These are phyloP conservation scores for Iguana delicatissima DNA, from an alignment of 2,797 vertebrate species.

Conservation along the genomic window DNA sequence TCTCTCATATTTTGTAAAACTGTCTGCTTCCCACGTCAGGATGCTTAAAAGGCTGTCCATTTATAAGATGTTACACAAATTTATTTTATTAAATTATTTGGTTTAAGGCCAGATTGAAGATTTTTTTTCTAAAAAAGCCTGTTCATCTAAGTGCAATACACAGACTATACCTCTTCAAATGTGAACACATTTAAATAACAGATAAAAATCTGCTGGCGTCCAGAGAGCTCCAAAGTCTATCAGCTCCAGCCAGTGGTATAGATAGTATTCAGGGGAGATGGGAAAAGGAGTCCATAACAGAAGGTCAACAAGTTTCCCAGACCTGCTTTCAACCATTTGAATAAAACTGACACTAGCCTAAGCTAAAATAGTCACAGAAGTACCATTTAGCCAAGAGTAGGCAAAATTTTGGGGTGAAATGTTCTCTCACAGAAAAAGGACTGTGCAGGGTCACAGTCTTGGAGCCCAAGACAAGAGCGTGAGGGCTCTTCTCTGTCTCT, in stretches of 20 bases:
- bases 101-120: not conserved
- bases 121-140: not conserved
- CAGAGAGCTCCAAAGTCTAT: not conserved
- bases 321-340: too few relatives aligned
- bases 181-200: not conserved
- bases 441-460: not conserved
- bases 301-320: too few relatives aligned
- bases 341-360: too few relatives aligned
- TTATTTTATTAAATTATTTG: not conserved
- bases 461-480: not conserved
- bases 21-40: not conserved
- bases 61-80: not conserved
- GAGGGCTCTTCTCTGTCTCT: not conserved
- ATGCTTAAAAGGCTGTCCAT: not conserved
- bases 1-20: not conserved
- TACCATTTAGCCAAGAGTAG: not conserved
- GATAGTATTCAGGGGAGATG: too few relatives aligned
- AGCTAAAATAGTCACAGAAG: not conserved
- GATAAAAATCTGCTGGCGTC: not conserved
- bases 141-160: too few relatives aligned
- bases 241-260: not conserved
- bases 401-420: not conserved
- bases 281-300: too few relatives aligned
- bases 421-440: not conserved
- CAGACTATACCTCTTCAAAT: not conserved